These are phyloP conservation scores for Valencia hispanica DNA, from an alignment of 2,797 vertebrate genomes.

Conservation along the genomic window DNA sequence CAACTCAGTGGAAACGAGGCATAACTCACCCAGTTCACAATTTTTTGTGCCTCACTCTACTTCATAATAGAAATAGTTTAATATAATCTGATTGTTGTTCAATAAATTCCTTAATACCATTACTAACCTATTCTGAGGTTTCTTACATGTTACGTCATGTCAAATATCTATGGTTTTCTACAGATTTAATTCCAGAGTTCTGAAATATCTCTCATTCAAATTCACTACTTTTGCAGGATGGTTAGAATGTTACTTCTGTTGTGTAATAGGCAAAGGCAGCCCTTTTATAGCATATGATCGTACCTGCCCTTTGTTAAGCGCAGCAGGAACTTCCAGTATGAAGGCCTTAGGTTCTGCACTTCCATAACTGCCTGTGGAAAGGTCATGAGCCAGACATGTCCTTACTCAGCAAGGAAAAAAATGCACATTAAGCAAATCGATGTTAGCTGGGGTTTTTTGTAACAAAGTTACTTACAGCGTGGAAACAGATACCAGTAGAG, in stretches of 20 bases:
- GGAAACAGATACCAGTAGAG: constrained; percentile 98
- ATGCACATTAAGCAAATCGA: neutral
- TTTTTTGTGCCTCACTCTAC: neutral
- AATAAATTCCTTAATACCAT: neutral
- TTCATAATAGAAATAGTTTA: neutral
- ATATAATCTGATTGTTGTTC: neutral
- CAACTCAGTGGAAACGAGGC: no score
- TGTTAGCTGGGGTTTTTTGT: neutral
- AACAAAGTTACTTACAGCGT: constrained; percentile 88
- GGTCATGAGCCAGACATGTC: neutral
- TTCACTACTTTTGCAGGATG: no score
- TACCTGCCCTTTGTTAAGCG: constrained; percentile 96
- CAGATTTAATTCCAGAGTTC: neutral
- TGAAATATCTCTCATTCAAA: no score
- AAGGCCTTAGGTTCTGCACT: constrained; percentile 94
- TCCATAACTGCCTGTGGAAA: constrained; percentile 94
- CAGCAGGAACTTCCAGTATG: constrained; percentile 98
- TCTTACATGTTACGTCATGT: neutral
- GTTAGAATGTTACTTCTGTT: no score
- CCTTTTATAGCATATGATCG: neutral
- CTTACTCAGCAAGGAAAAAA: neutral
- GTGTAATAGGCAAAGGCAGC: neutral
- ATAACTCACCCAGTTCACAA: no score
- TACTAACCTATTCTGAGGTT: neutral
- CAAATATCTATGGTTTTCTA: neutral